Evolutionary conservation across 64 coral and sea anemone genomes (phyloP), one percentile per base, ranked within the genome.

Genomic region (Actinia equina): DNA sequence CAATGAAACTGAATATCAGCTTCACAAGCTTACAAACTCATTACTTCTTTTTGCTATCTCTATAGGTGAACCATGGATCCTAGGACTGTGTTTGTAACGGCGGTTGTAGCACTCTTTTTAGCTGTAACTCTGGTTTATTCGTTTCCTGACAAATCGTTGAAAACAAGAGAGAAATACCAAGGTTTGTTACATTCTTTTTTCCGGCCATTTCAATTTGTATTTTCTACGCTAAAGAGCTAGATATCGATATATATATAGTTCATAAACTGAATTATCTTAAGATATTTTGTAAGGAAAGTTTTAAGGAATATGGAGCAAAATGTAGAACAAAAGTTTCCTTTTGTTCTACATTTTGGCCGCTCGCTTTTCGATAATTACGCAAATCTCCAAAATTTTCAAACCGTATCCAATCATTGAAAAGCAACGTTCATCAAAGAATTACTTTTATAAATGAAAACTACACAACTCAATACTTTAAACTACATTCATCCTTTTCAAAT

Each of bases 11-110:
- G 12, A 41, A 74, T 37, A 7, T 9, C 8, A 74, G 10, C 69
- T 74, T 30, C 69, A 30, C 6, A 74, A 74, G n/a, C 69, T n/a
- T 37, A 26, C 12, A 12, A 26, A 26, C 13, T 13, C 6, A 26
- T 30, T n/a, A n/a, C n/a, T 14, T 3, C 23, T 37, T 30, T 26
- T 74, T 74, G 69, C 3, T 74, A 37, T 49, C 78, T 81, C 27
- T 81, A 49, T 44, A 81, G 78, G 78, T 81, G 42, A 85, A 85
- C 9, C 52, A 85, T 85, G 83, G 83, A 59, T 25, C 62, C 83
- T 25, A 60, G 54, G 55, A 54, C 49, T 11, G 9, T 57, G 37
- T 57, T 85, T 17, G 26, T 30, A 43, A 43, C 83, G 16, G 44
- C 78, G 19, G 12, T 85, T n/a, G n/a, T n/a, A 85, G 83, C 83